Percentiles rank a stretch among this genome's conserved stretches.
phyloP scores from a whole-genome alignment of 2,888 invertebrate genomes.

The Heliconius aoede region DNA sequence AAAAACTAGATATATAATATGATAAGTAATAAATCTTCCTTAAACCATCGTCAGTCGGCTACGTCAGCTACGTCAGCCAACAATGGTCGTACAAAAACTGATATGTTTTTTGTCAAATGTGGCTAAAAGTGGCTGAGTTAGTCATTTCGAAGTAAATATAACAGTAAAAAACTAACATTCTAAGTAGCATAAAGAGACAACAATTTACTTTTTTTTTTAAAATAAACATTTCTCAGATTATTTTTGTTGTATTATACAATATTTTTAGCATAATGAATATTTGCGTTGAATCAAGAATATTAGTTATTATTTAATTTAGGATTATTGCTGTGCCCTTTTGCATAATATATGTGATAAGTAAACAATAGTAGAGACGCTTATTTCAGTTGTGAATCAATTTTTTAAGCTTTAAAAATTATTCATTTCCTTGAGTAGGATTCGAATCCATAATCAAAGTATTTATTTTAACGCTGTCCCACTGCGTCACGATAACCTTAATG shows the following conservation, averaged over 20 bases:
- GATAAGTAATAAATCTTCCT: slow-evolving; percentile 47
- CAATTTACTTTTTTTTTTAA: background rate
- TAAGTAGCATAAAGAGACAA: background rate
- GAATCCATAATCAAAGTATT: background rate
- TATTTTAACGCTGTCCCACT: too few relatives aligned
- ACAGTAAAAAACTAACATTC: too few relatives aligned
- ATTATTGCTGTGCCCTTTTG: background rate
- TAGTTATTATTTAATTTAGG: background rate
- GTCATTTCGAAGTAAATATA: slow-evolving; percentile 23
- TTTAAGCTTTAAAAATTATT: background rate
- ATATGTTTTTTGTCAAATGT: slow-evolving; percentile 41
- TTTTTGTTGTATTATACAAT: too few relatives aligned
- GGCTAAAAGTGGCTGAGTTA: slow-evolving; percentile 28
- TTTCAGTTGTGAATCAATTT: background rate
- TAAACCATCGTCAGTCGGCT: slow-evolving; percentile 41
- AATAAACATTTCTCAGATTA: too few relatives aligned
- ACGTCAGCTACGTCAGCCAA: slow-evolving; percentile 44
- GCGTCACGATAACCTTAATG: too few relatives aligned
- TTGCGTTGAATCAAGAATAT: background rate
- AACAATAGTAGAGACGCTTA: background rate
- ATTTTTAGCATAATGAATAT: too few relatives aligned
- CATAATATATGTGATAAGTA: background rate
- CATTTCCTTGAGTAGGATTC: background rate
- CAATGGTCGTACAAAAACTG: slow-evolving; percentile 47
- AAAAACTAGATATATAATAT: slow-evolving; percentile 30